Evolutionary conservation across 2,113 vertebrate species (phyloP), one percentile per base, ranked within the genome.

Genomic region (Lamprotornis superbus): DNA sequence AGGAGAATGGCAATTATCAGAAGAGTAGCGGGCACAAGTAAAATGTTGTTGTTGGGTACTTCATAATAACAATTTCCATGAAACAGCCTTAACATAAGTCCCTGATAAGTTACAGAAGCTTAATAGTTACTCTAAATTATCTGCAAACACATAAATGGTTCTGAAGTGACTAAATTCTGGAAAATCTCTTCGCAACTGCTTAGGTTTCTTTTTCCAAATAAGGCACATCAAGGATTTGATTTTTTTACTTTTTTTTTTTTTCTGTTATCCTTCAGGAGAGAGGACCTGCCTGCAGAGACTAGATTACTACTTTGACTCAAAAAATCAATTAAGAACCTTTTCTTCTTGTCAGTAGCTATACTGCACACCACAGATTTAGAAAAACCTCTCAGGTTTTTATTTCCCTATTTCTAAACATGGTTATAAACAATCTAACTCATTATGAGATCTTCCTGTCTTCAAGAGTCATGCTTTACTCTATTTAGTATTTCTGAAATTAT

Each of bases 261-360:
- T 83, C 28, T 25, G 1, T 49, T 92, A 57, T 68, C 22, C 35
- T 94, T 75, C 52, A 89, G 83, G 61, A 77, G 30, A 65, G 60
- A 91, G 13, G 44, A 46, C 42, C 21, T 77, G 40, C 24, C 81
- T 97, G 79, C 15, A 53, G 56, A 95, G 35, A 49, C 70, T 39
- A 91, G 55, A 93, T 95, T 91, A 95, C 95, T 89, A 92, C 27
- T 39, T 90, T 60, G 49, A 89, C 74, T 95, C 11, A 15, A 91
- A 95, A 97, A 96, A 97, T 95, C 91, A 95, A 60, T 95, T 93
- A 95, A 89, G 60, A 95, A 73, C n/a, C 81, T 96, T 83, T 22
- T 73, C 57, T 94, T 95, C 59, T 91, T 89, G 42, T 77, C 77
- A 95, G 57, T 77, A 94, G 33, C 40, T 89, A 50, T 73, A 63